phyloP scores from a whole-genome alignment of 2,888 invertebrate species.

The Notodonta ziczac region DNA sequence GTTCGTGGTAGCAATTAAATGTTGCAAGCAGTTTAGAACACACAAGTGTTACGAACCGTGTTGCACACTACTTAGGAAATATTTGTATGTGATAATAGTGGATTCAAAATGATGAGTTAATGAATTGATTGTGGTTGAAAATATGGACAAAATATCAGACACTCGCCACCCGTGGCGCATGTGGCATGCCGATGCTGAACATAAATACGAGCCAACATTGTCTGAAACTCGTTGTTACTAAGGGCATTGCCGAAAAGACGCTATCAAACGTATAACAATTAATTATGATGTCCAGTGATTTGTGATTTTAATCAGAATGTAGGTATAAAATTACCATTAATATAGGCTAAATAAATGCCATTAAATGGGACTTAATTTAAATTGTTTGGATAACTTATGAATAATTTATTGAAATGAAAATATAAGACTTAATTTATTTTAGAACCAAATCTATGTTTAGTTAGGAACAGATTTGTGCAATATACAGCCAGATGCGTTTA shows the following conservation, averaged over 20 bases:
- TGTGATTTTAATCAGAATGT: constrained; percentile 33
- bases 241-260: background rate
- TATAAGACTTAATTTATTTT: constrained; percentile 50
- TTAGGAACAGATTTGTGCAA: constrained; percentile 54
- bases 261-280: background rate
- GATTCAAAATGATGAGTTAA: background rate
- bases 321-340: constrained; percentile 38
- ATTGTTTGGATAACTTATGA: constrained; percentile 31
- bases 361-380: constrained; percentile 50
- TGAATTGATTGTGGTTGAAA: background rate
- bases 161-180: background rate
- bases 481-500: constrained; percentile 42
- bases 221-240: background rate
- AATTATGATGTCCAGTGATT: constrained; percentile 14
- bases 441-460: constrained; percentile 36
- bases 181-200: background rate
- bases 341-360: constrained; percentile 43
- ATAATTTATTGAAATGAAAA: constrained; percentile 45
- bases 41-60: background rate
- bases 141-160: background rate
- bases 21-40: too few relatives aligned
- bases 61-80: background rate
- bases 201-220: background rate
- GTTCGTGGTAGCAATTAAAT: background rate
- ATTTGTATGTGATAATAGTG: background rate